These are phyloP conservation scores for Sminthurides bifidus DNA, from an alignment of 1,140 invertebrate species.

Conservation along the genomic window DNA sequence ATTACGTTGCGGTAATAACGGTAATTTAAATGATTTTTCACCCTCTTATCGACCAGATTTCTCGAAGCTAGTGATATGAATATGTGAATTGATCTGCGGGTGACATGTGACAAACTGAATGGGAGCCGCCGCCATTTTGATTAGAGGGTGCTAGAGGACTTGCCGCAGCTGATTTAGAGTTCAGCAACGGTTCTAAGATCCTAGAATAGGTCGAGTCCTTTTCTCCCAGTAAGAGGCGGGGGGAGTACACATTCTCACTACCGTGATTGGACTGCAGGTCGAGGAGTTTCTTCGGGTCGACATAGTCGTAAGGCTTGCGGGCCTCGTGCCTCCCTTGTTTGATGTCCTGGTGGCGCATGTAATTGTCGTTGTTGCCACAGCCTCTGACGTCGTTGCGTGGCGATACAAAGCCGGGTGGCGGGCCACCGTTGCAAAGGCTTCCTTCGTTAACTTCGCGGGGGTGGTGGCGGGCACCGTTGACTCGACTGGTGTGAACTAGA, in stretches of 20 bases:
- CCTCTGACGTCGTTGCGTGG: neutral
- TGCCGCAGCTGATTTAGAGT: constrained; percentile 18
- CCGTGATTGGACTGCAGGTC: constrained; percentile 12
- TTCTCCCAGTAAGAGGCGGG: constrained; percentile 23
- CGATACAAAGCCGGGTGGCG: neutral
- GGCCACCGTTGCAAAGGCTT: too few relatives aligned
- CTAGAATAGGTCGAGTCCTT: constrained; percentile 29
- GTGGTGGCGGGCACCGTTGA: constrained; percentile 10
- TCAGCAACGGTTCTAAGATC: constrained; percentile 27
- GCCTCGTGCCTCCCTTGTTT: neutral
- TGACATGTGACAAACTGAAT: constrained; percentile 17
- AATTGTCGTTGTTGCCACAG: constrained; percentile 1
- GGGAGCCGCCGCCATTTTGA: neutral
- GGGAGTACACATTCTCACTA: constrained; percentile 13
- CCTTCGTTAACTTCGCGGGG: constrained; percentile 23
- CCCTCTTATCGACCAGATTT: neutral
- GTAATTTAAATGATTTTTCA: neutral
- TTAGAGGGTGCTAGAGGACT: neutral
- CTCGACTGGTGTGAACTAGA: neutral
- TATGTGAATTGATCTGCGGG: constrained; percentile 25
- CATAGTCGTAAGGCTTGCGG: constrained; percentile 24
- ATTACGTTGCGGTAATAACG: neutral
- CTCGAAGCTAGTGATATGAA: constrained; percentile 25
- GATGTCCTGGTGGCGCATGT: constrained; percentile 21
- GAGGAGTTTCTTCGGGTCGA: constrained; percentile 10